Percentiles rank a stretch among this genome's conserved stretches.
phyloP scores from a whole-genome alignment of 2,113 vertebrate species.

The Rhinolophus sinicus region DNA sequence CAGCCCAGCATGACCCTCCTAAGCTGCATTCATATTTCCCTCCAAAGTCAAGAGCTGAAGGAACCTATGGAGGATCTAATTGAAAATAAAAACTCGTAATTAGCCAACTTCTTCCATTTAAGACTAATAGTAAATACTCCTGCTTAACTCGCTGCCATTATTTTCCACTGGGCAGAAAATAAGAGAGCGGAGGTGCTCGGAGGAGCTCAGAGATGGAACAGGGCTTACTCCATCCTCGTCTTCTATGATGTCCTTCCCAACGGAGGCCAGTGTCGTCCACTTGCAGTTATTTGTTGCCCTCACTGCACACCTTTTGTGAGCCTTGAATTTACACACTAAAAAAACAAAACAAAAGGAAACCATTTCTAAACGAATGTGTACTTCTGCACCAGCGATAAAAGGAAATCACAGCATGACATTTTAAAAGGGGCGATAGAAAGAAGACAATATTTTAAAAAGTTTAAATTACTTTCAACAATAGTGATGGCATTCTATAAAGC shows the following conservation, averaged over 20 bases:
- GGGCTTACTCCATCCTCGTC: slow-evolving; percentile 96
- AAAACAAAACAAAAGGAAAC: slow-evolving; percentile 63
- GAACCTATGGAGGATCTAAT: not conserved
- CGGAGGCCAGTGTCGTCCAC: slow-evolving; percentile 97
- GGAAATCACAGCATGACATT: not conserved
- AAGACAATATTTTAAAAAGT: not conserved
- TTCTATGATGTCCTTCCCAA: slow-evolving; percentile 98
- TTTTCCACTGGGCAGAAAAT: not conserved
- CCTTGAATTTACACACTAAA: slow-evolving; percentile 98
- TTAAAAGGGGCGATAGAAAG: not conserved
- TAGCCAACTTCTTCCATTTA: not conserved
- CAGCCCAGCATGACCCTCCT: not conserved
- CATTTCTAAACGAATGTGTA: not conserved
- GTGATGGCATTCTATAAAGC: not conserved
- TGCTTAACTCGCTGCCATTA: not conserved
- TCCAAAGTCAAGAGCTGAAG: not conserved
- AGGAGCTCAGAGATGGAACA: not conserved
- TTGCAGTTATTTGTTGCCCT: slow-evolving; percentile 98
- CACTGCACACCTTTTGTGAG: slow-evolving; percentile 98
- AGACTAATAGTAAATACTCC: not conserved
- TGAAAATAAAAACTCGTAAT: slow-evolving; percentile 22
- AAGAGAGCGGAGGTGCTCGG: not conserved
- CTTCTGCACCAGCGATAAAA: not conserved
- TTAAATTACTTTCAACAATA: not conserved
- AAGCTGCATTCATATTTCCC: not conserved